A percentile compares a stretch with the other conserved stretches of the same genome.
phyloP scores from a whole-genome alignment of 2,888 invertebrate genomes.

The Sphaerophoria rueppellii region DNA sequence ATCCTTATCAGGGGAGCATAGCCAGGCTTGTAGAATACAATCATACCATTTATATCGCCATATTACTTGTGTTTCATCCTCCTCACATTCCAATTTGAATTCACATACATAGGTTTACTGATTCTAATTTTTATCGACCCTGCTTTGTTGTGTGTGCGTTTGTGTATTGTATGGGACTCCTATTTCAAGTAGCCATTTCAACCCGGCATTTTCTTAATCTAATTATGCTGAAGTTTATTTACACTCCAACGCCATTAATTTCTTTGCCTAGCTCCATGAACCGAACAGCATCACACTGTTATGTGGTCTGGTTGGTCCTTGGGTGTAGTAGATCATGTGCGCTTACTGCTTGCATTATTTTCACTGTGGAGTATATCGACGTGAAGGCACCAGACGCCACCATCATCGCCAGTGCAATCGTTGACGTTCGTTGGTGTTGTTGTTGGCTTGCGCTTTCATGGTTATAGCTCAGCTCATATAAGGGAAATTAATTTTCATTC shows the following conservation, averaged over 20 bases:
- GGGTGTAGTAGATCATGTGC: constrained; percentile 23
- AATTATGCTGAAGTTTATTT: constrained; percentile 72
- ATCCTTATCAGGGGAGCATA: constrained; percentile 55
- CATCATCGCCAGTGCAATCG: neutral
- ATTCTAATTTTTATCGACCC: constrained; percentile 56
- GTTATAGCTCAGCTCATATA: constrained; percentile 37
- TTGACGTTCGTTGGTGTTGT: neutral
- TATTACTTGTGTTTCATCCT: constrained; percentile 19
- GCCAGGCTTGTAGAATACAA: neutral
- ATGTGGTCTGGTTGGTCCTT: constrained; percentile 9
- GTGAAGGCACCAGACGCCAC: constrained; percentile 13
- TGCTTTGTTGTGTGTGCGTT: no score
- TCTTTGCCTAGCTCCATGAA: constrained; percentile 46
- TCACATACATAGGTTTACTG: constrained; percentile 11
- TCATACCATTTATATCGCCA: constrained; percentile 14
- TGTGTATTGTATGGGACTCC: constrained; percentile 27
- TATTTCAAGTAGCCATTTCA: constrained; percentile 58
- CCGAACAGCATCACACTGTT: constrained; percentile 19
- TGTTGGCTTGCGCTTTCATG: constrained; percentile 32
- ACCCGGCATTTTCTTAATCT: constrained; percentile 70
- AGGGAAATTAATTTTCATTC: constrained; percentile 66
- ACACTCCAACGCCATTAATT: constrained; percentile 72
- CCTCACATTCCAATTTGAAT: constrained; percentile 45
- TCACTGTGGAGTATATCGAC: neutral
- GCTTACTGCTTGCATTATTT: constrained; percentile 59